Conservation (phyloP, 2,797 vertebrate species). For the Neosalanx taihuensis region DNA sequence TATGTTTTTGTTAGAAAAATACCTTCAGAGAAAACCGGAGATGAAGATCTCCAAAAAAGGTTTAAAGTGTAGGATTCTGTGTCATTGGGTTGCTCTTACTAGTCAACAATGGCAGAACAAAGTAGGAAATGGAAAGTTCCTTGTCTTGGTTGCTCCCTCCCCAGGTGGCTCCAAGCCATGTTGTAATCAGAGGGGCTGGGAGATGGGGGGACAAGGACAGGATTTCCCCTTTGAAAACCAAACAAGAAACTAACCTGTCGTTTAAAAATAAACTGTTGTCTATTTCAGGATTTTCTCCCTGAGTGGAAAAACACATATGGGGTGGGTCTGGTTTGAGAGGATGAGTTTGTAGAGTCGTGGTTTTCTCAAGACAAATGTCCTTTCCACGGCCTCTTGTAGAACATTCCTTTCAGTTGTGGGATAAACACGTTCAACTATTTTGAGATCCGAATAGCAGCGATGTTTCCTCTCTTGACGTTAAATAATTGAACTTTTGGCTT, state of each 20-base stretch:
- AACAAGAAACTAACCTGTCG: conserved; percentile 42
- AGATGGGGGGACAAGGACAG: conserved; percentile 39
- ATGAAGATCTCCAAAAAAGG: background rate
- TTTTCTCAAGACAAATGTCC: background rate
- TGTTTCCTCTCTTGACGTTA: background rate
- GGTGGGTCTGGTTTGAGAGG: background rate
- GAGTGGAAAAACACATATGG: conserved; percentile 36
- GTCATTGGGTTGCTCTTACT: background rate
- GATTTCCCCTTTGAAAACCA: conserved; percentile 63
- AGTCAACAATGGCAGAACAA: conserved; percentile 14
- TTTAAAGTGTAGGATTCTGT: background rate
- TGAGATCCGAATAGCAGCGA: background rate
- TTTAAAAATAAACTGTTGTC: conserved; percentile 50
- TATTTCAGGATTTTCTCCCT: conserved; percentile 48
- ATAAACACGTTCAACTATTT: background rate
- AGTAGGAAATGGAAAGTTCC: conserved; percentile 61
- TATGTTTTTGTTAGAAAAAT: background rate
- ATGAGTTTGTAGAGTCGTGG: background rate
- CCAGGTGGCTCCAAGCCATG: conserved; percentile 1
- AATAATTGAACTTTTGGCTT: conserved; percentile 7
- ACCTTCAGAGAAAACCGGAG: background rate
- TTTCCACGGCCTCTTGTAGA: background rate
- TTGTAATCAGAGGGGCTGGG: conserved; percentile 25
- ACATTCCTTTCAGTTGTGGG: background rate
- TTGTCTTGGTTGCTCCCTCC: conserved; percentile 11